Conservation (phyloP, 37 sponge, comb jelly and placozoan genomes). For the Oopsacas minuta region DNA sequence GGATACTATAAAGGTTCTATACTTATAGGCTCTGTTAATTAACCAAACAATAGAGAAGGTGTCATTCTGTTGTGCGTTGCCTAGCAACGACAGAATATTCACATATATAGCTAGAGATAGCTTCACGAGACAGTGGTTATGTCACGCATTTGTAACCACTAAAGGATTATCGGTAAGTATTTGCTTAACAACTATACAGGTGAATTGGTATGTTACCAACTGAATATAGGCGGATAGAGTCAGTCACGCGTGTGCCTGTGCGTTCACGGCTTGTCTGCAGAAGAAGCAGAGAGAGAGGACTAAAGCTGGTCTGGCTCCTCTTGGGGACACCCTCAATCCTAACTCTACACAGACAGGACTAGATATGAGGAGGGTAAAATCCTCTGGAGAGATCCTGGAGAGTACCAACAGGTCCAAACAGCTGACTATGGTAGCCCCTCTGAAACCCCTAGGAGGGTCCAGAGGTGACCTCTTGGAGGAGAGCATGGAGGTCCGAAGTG, state of each 20-base stretch:
- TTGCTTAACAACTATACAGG: background rate
- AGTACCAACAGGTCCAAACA: background rate
- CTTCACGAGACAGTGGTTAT: constrained; percentile 32
- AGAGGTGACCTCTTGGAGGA: background rate
- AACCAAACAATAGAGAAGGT: constrained; percentile 50
- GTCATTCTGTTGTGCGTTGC: constrained; percentile 44
- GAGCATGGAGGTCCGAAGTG: background rate
- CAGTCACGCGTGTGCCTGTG: constrained; percentile 44
- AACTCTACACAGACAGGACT: background rate
- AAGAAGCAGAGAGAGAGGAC: constrained; percentile 20
- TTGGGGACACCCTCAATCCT: background rate
- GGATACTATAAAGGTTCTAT: background rate
- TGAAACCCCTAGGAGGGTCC: background rate
- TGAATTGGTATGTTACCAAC: background rate
- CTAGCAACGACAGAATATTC: constrained; percentile 31
- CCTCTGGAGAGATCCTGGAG: background rate
- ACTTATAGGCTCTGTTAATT: constrained; percentile 22
- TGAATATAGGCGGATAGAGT: constrained; percentile 42
- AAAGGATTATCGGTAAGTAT: constrained; percentile 29
- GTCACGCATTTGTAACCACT: constrained; percentile 28
- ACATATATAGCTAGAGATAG: constrained; percentile 47
- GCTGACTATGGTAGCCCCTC: background rate
- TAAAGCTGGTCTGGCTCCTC: background rate
- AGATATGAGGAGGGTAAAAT: background rate
- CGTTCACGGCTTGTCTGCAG: constrained; percentile 40